Conservation (phyloP, 1,140 invertebrate species). For the Drosophila punjabiensis region DNA sequence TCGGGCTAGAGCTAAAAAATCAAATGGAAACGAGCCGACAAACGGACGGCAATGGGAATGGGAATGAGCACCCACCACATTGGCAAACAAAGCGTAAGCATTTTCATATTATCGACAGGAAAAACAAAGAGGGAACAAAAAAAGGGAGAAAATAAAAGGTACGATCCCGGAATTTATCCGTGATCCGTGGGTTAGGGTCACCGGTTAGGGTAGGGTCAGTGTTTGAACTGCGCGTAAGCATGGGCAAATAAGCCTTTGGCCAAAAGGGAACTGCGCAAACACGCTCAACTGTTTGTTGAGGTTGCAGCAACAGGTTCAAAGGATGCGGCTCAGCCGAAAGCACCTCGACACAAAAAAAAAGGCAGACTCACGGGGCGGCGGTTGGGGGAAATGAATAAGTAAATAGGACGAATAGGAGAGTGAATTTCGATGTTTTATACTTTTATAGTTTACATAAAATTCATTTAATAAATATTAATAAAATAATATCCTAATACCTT, state of each 20-base stretch:
- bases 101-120: constrained; percentile 67
- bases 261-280: constrained; percentile 70
- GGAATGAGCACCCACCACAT: constrained; percentile 62
- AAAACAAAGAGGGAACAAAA: constrained; percentile 38
- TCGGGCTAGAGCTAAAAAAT: constrained; percentile 53
- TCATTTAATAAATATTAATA: too few relatives aligned
- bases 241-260: constrained; percentile 79
- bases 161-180: constrained; percentile 66
- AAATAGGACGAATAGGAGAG: not conserved
- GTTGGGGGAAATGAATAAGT: constrained; percentile 1
- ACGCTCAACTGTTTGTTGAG: constrained; percentile 72
- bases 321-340: constrained; percentile 57
- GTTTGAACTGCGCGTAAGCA: constrained; percentile 66
- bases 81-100: constrained; percentile 70
- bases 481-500: too few relatives aligned
- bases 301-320: constrained; percentile 79
- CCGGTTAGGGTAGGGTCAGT: constrained; percentile 60
- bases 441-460: not conserved
- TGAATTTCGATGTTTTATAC: not conserved
- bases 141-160: constrained; percentile 58
- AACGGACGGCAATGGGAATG: constrained; percentile 2
- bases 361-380: constrained; percentile 33
- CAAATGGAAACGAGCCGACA: constrained; percentile 58
- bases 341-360: constrained; percentile 26
- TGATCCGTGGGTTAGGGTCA: constrained; percentile 59